phyloP scores from a whole-genome alignment of 2,797 vertebrate species.

The Poliocrania exsul region DNA sequence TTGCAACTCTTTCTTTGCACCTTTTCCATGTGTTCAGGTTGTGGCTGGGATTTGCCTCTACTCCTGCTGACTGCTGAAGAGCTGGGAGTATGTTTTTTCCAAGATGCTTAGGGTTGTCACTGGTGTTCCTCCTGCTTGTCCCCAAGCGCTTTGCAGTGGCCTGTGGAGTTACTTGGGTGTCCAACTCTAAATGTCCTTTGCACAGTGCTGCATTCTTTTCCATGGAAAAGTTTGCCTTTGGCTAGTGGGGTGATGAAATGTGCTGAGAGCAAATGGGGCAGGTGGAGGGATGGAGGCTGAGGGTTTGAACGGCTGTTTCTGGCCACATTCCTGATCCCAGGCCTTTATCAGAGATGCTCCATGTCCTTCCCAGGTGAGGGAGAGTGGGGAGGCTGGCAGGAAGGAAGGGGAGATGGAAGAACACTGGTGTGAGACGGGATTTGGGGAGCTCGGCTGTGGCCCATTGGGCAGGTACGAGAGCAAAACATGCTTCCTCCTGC shows the following conservation, averaged over 20 bases:
- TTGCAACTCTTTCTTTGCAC: rapidly evolving
- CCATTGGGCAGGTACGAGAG: rapidly evolving
- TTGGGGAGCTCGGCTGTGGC: not conserved
- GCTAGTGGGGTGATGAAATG: not conserved
- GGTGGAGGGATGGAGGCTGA: rapidly evolving
- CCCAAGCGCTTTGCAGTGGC: not conserved
- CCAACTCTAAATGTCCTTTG: not conserved
- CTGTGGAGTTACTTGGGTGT: not conserved
- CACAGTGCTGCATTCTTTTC: not conserved
- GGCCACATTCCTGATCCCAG: not conserved
- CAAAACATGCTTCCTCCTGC: not conserved
- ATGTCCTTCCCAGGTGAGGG: not conserved
- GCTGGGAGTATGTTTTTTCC: not conserved
- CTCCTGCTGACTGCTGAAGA: rapidly evolving
- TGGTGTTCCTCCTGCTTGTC: not conserved
- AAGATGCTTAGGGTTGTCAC: not conserved
- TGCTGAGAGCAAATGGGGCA: not conserved
- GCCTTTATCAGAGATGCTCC: not conserved
- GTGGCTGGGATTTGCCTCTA: not conserved
- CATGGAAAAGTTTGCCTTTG: not conserved
- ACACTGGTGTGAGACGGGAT: not conserved
- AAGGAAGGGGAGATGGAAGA: not conserved
- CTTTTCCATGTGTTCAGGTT: rapidly evolving
- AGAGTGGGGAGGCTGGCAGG: not conserved
- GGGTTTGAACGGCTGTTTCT: not conserved